A percentile compares a stretch with the other conserved stretches of the same genome.
Conservation (phyloP, 2,888 invertebrate genomes). For the Philhelius pedissequus region DNA sequence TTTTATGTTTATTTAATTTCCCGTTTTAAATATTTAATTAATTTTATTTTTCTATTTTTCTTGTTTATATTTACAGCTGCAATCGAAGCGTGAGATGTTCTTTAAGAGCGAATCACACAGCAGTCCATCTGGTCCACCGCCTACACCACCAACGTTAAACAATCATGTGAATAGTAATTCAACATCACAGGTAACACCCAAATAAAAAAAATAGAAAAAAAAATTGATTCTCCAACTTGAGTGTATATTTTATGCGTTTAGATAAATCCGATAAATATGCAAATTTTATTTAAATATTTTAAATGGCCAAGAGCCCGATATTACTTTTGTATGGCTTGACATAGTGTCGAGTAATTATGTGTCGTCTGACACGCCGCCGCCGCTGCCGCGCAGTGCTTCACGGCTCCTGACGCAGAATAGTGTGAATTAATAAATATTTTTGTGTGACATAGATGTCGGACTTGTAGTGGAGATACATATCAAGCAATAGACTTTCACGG, state of each 20-base stretch:
- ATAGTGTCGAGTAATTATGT: background rate
- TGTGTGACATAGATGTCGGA: background rate
- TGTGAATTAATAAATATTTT: background rate
- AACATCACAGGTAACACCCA: conserved; percentile 70
- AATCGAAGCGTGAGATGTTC: conserved; percentile 92
- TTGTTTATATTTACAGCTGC: conserved; percentile 81
- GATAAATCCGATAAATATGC: conserved; percentile 5
- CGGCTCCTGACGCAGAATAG: background rate
- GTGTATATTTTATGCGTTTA: background rate
- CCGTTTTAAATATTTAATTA: conserved; percentile 22
- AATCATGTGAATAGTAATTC: conserved; percentile 71
- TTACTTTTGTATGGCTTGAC: background rate
- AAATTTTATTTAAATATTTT: conserved; percentile 37
- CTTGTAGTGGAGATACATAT: background rate
- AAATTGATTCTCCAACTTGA: background rate
- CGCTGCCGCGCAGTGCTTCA: background rate
- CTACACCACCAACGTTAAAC: conserved; percentile 80
- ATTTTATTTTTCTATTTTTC: background rate
- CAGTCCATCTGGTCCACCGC: conserved; percentile 80
- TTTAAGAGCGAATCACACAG: conserved; percentile 86
- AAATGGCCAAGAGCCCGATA: conserved; percentile 11
- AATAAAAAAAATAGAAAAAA: background rate
- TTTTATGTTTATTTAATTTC: background rate
- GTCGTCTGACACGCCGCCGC: background rate
- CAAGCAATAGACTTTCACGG: background rate